phyloP scores from a whole-genome alignment of 2,113 vertebrate genomes.

The Jaculus jaculus region DNA sequence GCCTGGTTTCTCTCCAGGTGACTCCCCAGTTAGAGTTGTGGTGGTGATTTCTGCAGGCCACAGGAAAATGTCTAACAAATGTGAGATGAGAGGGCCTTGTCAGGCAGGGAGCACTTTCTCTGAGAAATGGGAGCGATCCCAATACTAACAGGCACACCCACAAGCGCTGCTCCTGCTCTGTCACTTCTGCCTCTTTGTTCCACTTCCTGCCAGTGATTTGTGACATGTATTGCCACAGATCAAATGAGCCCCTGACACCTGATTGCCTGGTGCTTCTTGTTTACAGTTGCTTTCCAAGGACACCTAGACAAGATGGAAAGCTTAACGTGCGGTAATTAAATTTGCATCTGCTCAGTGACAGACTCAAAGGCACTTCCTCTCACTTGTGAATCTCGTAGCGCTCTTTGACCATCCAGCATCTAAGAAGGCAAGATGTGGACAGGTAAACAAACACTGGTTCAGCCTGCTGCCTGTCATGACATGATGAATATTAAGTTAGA shows the following conservation, averaged over 20 bases:
- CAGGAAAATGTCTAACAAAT: conserved; percentile 87
- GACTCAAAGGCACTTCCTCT: conserved; percentile 78
- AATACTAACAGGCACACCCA: conserved; percentile 92
- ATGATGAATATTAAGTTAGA: conserved; percentile 70
- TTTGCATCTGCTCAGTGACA: conserved; percentile 95
- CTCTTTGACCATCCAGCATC: conserved; percentile 83
- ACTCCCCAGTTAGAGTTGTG: conserved; percentile 74
- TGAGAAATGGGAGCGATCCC: conserved; percentile 84
- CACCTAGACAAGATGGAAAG: conserved; percentile 91
- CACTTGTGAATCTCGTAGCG: conserved; percentile 85
- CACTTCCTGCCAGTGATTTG: conserved; percentile 93
- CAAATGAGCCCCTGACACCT: conserved; percentile 95
- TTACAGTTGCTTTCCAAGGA: conserved; percentile 93
- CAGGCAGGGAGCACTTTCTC: conserved; percentile 82
- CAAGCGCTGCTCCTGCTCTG: conserved; percentile 90
- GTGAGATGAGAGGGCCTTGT: conserved; percentile 84
- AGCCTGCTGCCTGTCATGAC: conserved; percentile 77
- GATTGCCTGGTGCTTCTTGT: conserved; percentile 94
- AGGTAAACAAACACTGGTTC: conserved; percentile 81
- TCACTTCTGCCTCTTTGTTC: conserved; percentile 94
- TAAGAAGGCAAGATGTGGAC: conserved; percentile 75
- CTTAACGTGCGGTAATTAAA: conserved; percentile 96
- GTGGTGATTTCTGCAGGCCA: conserved; percentile 78
- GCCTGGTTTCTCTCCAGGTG: conserved; percentile 66
- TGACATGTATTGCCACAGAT: conserved; percentile 96